These are phyloP conservation scores for Drosophila equinoxialis DNA, from an alignment of 1,140 invertebrate species.

Conservation along the genomic window DNA sequence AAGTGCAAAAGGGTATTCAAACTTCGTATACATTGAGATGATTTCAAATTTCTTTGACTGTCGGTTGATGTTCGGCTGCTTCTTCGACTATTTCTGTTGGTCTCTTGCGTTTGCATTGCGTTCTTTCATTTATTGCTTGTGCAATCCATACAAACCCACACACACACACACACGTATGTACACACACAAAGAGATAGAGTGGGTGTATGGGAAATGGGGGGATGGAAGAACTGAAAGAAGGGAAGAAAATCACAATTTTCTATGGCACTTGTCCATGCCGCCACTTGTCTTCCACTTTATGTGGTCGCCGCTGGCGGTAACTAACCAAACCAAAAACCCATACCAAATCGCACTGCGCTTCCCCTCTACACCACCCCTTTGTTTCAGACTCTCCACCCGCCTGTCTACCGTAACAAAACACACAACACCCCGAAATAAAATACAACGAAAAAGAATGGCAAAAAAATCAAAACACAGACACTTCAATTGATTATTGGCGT, in stretches of 20 bases:
- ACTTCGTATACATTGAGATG: background rate
- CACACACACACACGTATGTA: slow-evolving; percentile 3
- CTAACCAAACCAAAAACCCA: slow-evolving; percentile 42
- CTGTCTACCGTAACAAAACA: slow-evolving; percentile 1
- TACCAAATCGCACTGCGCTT: slow-evolving; percentile 12
- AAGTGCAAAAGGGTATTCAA: background rate
- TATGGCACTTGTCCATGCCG: slow-evolving; percentile 77
- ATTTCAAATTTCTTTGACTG: slow-evolving; percentile 31
- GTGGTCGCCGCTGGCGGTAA: slow-evolving; percentile 59
- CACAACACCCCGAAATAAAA: slow-evolving; percentile 35
- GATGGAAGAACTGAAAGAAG: background rate
- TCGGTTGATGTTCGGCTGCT: slow-evolving; percentile 10
- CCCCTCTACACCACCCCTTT: background rate
- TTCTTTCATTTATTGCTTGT: slow-evolving; percentile 73
- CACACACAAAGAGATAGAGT: slow-evolving; percentile 1
- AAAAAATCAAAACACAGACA: slow-evolving; percentile 60
- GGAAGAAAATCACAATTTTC: slow-evolving; percentile 59
- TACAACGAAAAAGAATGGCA: slow-evolving; percentile 10
- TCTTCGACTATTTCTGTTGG: slow-evolving; percentile 43
- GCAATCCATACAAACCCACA: slow-evolving; percentile 50
- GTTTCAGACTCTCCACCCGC: slow-evolving; percentile 5
- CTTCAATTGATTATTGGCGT: slow-evolving; percentile 76
- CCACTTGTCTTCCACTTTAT: slow-evolving; percentile 80
- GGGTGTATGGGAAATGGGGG: background rate
- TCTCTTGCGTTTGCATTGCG: slow-evolving; percentile 72